These are phyloP conservation scores for Percopsis omiscomaycus DNA, from an alignment of 2,797 vertebrate species.

Conservation along the genomic window DNA sequence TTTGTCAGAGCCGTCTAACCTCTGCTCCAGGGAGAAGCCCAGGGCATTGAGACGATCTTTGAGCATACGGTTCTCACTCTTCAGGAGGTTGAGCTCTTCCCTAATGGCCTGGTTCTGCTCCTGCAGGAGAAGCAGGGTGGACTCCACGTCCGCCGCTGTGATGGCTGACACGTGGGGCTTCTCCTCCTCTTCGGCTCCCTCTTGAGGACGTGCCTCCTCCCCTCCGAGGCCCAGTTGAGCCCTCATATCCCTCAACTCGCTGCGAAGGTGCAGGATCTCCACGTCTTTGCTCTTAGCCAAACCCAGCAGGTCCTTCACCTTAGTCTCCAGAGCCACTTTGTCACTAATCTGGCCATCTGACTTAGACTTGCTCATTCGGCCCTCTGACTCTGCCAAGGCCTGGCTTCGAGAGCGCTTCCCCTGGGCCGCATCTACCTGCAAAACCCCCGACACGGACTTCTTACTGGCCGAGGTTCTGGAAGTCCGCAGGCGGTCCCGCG, in stretches of 20 bases:
- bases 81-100: slow-evolving; percentile 92
- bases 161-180: slow-evolving; percentile 78
- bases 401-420: slow-evolving; percentile 87
- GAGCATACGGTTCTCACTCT: slow-evolving; percentile 95
- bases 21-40: slow-evolving; percentile 94
- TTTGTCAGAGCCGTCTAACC: slow-evolving; percentile 88
- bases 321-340: slow-evolving; percentile 88
- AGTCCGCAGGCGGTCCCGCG: slow-evolving; percentile 85
- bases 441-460: slow-evolving; percentile 71
- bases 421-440: slow-evolving; percentile 58
- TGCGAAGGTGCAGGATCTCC: slow-evolving; percentile 90
- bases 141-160: slow-evolving; percentile 88
- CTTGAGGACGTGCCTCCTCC: slow-evolving; percentile 42
- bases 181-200: slow-evolving; percentile 60
- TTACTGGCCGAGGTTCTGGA: slow-evolving; percentile 84
- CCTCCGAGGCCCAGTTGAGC: slow-evolving; percentile 85
- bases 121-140: slow-evolving; percentile 87
- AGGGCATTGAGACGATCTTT: slow-evolving; percentile 93
- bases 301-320: slow-evolving; percentile 89
- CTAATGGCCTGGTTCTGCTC: slow-evolving; percentile 93
- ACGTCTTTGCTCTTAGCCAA: slow-evolving; percentile 92
- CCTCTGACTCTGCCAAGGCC: slow-evolving; percentile 76
- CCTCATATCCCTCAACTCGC: slow-evolving; percentile 89
- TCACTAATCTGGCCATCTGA: slow-evolving; percentile 93
- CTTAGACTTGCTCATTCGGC: slow-evolving; percentile 94